Conservation (phyloP, 2,888 invertebrate species). For the Drosophila affinis region DNA sequence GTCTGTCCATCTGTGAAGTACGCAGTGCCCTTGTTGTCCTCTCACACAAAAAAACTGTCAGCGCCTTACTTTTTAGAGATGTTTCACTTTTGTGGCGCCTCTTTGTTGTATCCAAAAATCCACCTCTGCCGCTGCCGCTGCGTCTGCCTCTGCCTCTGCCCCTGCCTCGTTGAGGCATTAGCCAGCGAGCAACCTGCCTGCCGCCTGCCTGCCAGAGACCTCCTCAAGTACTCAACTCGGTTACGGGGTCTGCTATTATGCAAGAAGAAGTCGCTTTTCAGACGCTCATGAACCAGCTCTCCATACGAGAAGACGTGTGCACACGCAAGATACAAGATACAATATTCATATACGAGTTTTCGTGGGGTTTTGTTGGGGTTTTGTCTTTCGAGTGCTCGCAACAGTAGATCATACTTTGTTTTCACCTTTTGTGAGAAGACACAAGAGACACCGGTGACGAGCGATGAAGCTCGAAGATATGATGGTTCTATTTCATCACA, state of each 20-base stretch:
- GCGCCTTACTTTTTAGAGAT: slow-evolving; percentile 35
- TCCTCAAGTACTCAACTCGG: slow-evolving; percentile 67
- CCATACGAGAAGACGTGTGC: slow-evolving; percentile 67
- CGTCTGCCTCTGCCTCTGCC: slow-evolving; percentile 57
- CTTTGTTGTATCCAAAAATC: slow-evolving; percentile 50
- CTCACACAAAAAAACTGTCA: slow-evolving; percentile 64
- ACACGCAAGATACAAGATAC: slow-evolving; percentile 50
- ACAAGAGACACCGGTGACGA: slow-evolving; percentile 8
- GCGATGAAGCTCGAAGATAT: slow-evolving; percentile 28
- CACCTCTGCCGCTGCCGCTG: slow-evolving; percentile 49
- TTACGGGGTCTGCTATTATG: slow-evolving; percentile 58
- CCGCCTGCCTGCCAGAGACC: slow-evolving; percentile 23
- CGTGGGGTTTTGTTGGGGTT: slow-evolving; percentile 5
- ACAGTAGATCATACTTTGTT: slow-evolving; percentile 6
- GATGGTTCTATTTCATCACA: slow-evolving; percentile 44
- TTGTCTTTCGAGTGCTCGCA: slow-evolving; percentile 35
- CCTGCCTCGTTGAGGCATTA: slow-evolving; percentile 58
- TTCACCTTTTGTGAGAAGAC: slow-evolving; percentile 34
- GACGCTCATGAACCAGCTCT: slow-evolving; percentile 61
- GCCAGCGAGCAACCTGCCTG: slow-evolving; percentile 59
- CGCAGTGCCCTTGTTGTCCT: slow-evolving; percentile 53
- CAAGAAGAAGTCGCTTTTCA: slow-evolving; percentile 73
- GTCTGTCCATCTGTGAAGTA: slow-evolving; percentile 23
- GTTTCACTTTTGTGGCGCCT: slow-evolving; percentile 66
- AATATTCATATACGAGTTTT: slow-evolving; percentile 29